A percentile compares a stretch with the other conserved stretches of the same genome.
Conservation (phyloP, 2,113 vertebrate genomes). For the Myrmecophaga tridactyla region DNA sequence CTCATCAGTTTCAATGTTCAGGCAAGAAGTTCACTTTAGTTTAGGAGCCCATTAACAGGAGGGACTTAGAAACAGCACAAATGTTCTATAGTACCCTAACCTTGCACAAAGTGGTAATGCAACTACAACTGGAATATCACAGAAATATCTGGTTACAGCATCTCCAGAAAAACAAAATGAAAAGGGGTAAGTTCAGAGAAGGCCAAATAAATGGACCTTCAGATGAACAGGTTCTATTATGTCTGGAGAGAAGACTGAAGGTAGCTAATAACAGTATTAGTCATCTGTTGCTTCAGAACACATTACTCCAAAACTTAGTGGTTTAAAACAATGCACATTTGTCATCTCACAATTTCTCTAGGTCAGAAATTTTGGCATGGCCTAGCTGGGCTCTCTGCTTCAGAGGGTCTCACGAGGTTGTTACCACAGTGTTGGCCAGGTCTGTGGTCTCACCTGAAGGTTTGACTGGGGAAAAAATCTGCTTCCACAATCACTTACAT, state of each 20-base stretch:
- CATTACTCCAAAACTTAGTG: background rate
- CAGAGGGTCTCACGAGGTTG: background rate
- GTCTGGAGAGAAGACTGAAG: background rate
- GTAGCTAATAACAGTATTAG: background rate
- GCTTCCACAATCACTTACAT: background rate
- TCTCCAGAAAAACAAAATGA: background rate
- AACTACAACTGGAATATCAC: too few relatives aligned
- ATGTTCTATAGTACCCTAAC: background rate
- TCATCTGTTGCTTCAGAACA: background rate
- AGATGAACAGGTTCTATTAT: background rate
- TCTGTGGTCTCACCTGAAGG: background rate
- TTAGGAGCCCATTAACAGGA: background rate
- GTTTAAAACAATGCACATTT: background rate
- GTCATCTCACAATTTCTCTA: background rate
- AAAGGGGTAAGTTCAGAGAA: background rate
- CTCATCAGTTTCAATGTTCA: background rate
- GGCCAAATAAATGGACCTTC: background rate
- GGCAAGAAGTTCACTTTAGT: background rate
- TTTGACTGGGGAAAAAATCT: background rate
- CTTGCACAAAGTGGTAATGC: background rate
- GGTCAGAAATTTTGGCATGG: background rate
- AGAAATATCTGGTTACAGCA: background rate
- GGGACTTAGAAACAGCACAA: background rate
- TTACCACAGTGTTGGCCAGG: too few relatives aligned
- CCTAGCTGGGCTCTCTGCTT: background rate